Evolutionary conservation across 2,113 vertebrate genomes (phyloP).

Genomic region (Antennarius striatus): DNA sequence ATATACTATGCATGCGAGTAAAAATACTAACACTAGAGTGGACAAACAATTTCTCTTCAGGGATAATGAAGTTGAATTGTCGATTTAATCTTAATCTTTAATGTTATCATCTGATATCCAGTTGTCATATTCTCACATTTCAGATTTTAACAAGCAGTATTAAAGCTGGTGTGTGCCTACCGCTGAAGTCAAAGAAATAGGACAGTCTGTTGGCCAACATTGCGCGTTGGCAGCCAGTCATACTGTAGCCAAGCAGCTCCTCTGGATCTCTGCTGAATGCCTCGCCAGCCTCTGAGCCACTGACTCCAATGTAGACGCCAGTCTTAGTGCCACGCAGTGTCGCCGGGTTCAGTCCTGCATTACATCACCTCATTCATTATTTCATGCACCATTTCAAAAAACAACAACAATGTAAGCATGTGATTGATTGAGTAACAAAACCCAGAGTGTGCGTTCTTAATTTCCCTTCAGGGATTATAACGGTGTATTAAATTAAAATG

Average conservation of each 20-base stretch:
- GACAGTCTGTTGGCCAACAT: constrained; percentile 98
- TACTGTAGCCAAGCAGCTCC: constrained; percentile 95
- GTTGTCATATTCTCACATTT: not conserved
- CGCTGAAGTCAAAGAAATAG: constrained; percentile 91
- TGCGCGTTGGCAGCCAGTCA: constrained; percentile 95
- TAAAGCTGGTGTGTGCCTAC: constrained; percentile 63
- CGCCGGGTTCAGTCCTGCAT: constrained; percentile 85
- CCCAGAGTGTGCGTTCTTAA: too few species aligned
- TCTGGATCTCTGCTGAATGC: constrained; percentile 93
- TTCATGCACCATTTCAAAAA: not conserved
- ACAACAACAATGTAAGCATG: too few species aligned
- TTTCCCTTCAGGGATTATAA: too few species aligned
- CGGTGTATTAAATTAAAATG: too few species aligned
- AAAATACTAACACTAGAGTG: too few species aligned
- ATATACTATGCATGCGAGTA: too few species aligned
- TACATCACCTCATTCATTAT: not conserved
- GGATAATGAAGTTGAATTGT: too few species aligned
- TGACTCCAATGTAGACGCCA: constrained; percentile 92
- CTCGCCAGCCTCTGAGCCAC: constrained; percentile 90
- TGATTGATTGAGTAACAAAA: too few species aligned
- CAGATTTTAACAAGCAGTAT: not conserved
- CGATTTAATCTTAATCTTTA: too few species aligned
- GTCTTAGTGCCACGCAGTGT: constrained; percentile 86
- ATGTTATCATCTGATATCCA: not conserved
- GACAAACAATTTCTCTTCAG: too few species aligned